These are phyloP conservation scores for Adelognathus sp. DNA, from an alignment of 2,888 invertebrate species.

Conservation along the genomic window DNA sequence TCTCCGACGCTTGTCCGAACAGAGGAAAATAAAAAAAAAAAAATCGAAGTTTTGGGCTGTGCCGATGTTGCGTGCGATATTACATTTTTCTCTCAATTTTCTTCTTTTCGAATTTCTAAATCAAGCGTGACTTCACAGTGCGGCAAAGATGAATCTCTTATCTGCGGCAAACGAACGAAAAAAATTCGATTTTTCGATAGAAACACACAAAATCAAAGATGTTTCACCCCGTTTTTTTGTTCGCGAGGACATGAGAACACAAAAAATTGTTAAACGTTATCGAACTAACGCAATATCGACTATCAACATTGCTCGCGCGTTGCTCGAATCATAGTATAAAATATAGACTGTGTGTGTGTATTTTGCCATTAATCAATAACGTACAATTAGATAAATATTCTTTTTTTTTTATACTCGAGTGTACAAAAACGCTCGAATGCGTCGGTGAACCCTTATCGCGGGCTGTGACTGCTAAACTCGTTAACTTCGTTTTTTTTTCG, in stretches of 20 bases:
- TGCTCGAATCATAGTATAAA: conserved; percentile 55
- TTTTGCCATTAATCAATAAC: conserved; percentile 51
- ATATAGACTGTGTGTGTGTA: conserved; percentile 48
- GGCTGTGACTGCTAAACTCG: conserved; percentile 62
- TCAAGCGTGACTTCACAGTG: not conserved
- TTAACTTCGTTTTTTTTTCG: conserved; percentile 42
- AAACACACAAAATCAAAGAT: too few relatives aligned
- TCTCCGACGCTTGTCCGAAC: too few relatives aligned
- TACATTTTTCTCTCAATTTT: not conserved
- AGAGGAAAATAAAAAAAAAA: not conserved
- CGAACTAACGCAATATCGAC: conserved; percentile 64
- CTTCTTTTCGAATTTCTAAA: not conserved
- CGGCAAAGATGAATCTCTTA: not conserved
- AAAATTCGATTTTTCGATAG: too few relatives aligned
- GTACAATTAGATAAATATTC: conserved; percentile 51
- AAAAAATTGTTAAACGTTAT: conserved; percentile 57
- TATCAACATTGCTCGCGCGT: conserved; percentile 27
- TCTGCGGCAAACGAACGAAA: not conserved
- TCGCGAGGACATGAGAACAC: conserved; percentile 42
- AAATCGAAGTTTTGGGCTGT: not conserved
- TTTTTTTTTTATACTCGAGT: too few relatives aligned
- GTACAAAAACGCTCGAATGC: conserved; percentile 12
- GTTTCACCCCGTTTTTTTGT: not conserved
- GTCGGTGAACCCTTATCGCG: conserved; percentile 41
- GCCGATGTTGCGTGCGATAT: conserved; percentile 7